Evolutionary conservation across 2,113 vertebrate genomes (phyloP).

Genomic region (Takifugu bimaculatus): DNA sequence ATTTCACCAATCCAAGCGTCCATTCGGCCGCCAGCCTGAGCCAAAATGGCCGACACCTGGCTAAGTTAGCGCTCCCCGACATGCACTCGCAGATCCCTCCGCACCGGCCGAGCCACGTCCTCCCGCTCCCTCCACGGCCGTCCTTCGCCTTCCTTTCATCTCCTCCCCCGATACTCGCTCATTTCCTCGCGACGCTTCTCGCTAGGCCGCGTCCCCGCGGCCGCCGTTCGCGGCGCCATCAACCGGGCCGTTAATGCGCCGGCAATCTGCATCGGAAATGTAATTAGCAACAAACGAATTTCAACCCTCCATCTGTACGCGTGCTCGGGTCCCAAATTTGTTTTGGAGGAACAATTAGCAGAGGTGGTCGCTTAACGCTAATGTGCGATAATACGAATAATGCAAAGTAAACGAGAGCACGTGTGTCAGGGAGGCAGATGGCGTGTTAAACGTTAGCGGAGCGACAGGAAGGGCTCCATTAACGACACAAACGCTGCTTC

Average conservation of each 20-base stretch:
- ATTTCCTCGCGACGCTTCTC: constrained; percentile 54
- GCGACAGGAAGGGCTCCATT: constrained; percentile 42
- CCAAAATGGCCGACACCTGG: constrained; percentile 28
- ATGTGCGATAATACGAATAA: constrained; percentile 13
- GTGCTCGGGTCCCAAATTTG: constrained; percentile 73
- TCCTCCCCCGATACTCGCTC: constrained; percentile 32
- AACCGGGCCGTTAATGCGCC: constrained; percentile 69
- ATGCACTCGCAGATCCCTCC: constrained; percentile 1
- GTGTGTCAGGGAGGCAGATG: constrained; percentile 51
- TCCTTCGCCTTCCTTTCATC: constrained; percentile 39
- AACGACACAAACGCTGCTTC: constrained; percentile 47
- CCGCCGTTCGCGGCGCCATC: constrained; percentile 62
- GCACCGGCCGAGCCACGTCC: neutral
- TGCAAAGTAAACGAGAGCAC: constrained; percentile 9
- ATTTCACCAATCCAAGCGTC: too few relatives aligned
- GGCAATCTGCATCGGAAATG: constrained; percentile 76
- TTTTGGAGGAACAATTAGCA: constrained; percentile 61
- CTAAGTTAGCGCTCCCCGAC: constrained; percentile 1
- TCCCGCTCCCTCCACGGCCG: neutral
- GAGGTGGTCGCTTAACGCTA: too few relatives aligned
- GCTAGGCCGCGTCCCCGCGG: constrained; percentile 35
- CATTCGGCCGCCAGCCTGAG: constrained; percentile 18
- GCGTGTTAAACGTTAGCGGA: constrained; percentile 55
- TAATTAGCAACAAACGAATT: constrained; percentile 77
- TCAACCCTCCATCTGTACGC: constrained; percentile 72